These are phyloP conservation scores for Netelia fuscicornis DNA, from an alignment of 2,888 invertebrate species.

Conservation along the genomic window DNA sequence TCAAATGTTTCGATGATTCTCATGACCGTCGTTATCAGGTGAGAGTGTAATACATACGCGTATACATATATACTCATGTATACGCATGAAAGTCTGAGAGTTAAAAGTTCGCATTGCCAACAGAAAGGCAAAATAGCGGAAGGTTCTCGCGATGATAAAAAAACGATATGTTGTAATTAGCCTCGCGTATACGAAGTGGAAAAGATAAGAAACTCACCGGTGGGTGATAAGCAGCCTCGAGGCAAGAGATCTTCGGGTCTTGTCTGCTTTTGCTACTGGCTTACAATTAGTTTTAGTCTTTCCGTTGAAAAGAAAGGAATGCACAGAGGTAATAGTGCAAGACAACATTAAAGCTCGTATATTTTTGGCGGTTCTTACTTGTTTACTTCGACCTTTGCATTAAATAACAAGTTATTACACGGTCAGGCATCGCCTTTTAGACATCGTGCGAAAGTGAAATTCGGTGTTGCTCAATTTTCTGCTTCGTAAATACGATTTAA, in stretches of 20 bases:
- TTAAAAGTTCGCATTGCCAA: conserved; percentile 9
- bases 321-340: background rate
- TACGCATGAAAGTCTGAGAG: background rate
- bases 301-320: conserved; percentile 28
- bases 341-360: background rate
- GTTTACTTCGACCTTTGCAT: background rate
- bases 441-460: conserved; percentile 33
- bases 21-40: background rate
- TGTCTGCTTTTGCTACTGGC: background rate
- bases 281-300: conserved; percentile 22
- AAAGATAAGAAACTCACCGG: conserved; percentile 63
- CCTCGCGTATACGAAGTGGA: conserved; percentile 39
- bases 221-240: conserved; percentile 54
- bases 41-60: background rate
- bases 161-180: conserved; percentile 58
- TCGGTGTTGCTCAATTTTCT: background rate
- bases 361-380: background rate
- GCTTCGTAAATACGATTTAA: background rate
- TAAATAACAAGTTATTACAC: background rate
- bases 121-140: conserved; percentile 11
- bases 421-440: background rate
- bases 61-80: conserved; percentile 4
- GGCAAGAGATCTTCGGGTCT: conserved; percentile 6
- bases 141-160: conserved; percentile 42
- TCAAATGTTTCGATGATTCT: background rate